Conservation (phyloP, 2,888 invertebrate species). For the Chalcosyrphus nemorum region DNA sequence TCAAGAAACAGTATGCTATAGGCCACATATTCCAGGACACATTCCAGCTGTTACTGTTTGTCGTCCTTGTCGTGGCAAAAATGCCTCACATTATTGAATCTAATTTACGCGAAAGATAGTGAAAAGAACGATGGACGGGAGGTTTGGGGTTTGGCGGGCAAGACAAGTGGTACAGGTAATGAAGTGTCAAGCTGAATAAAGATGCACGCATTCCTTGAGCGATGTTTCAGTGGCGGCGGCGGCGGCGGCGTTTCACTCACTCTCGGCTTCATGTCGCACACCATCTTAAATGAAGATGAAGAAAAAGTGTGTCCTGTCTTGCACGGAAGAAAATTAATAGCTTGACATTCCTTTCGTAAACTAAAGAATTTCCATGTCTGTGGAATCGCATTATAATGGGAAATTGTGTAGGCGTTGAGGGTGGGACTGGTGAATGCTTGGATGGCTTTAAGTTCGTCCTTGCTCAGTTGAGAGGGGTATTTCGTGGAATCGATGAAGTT, state of each 20-base stretch:
- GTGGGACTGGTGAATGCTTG: neutral
- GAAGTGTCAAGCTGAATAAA: slow-evolving; percentile 70
- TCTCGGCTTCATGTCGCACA: slow-evolving; percentile 9
- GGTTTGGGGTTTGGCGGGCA: slow-evolving; percentile 11
- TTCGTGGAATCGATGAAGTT: slow-evolving; percentile 1
- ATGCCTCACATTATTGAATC: slow-evolving; percentile 70
- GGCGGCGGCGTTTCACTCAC: slow-evolving; percentile 36
- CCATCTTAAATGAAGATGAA: slow-evolving; percentile 48
- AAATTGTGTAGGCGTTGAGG: slow-evolving; percentile 46
- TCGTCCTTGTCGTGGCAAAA: slow-evolving; percentile 8
- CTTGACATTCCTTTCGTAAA: slow-evolving; percentile 58
- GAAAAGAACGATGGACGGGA: neutral
- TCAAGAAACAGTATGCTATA: slow-evolving; percentile 7
- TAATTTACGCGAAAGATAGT: slow-evolving; percentile 65
- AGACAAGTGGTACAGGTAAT: slow-evolving; percentile 69
- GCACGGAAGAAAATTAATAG: slow-evolving; percentile 53
- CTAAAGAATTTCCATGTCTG: slow-evolving; percentile 67
- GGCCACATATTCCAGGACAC: slow-evolving; percentile 8
- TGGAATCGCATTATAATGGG: slow-evolving; percentile 63
- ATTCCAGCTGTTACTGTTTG: slow-evolving; percentile 29
- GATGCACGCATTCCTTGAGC: slow-evolving; percentile 69
- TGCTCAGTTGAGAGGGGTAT: neutral
- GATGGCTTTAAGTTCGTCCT: neutral
- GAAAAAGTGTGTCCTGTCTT: slow-evolving; percentile 63
- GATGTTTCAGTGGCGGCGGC: slow-evolving; percentile 52